Base-by-base conservation (phyloP, 2,888 invertebrate species). In the Temnothorax rugatulus region DNA sequence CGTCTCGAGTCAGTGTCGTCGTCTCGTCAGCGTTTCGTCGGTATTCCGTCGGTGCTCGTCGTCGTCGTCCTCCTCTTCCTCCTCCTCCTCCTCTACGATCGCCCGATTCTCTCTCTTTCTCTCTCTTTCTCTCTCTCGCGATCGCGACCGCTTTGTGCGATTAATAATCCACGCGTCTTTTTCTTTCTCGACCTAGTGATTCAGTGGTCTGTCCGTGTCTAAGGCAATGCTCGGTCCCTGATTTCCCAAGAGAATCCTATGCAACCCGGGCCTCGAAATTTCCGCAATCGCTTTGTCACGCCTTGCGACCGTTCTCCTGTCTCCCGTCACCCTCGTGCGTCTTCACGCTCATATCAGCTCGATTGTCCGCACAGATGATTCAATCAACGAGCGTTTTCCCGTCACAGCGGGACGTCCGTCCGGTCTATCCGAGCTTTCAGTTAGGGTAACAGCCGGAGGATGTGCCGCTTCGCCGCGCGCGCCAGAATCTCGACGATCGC, bases 271-370 rank as follows among this genome's bases (percentile, higher is more conserved):
- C 1, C 21, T 66, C 38, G 4, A 41, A 68, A 52, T 25, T 75
- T 41, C 34, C 52, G 29, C 47, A 25, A 44, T 61, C 34, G 47
- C 47, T 61, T 50, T 41, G 73, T 61, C 83, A 52, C 59, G 75
- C 86, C 75, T 74, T 68, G 68, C 73, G 52, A 52, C 11, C 18
- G 50, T 61, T 83, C 57, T 73, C 41, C 83, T 41, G 64, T 69
- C 25, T 73, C 64, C 63, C 64, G 75, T 73, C 75, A 50, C 59
- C 25, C 57, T 57, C 75, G 63, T 21, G 38, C 54, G 52, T 85
- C 57, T 75, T 68, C 50, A 50, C 68, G 47, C 47, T 81, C 73
- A 81, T 81, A 73, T 73, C 73, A 81, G 82, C 41, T 29, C 47
- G 34, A 52, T 64, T 38, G 25, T 25, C 25, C 47, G 5, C 44